A percentile compares a stretch with the other conserved stretches of the same genome.
These are phyloP conservation scores for Nysson spinosus DNA, from an alignment of 2,888 invertebrate species.

Conservation along the genomic window DNA sequence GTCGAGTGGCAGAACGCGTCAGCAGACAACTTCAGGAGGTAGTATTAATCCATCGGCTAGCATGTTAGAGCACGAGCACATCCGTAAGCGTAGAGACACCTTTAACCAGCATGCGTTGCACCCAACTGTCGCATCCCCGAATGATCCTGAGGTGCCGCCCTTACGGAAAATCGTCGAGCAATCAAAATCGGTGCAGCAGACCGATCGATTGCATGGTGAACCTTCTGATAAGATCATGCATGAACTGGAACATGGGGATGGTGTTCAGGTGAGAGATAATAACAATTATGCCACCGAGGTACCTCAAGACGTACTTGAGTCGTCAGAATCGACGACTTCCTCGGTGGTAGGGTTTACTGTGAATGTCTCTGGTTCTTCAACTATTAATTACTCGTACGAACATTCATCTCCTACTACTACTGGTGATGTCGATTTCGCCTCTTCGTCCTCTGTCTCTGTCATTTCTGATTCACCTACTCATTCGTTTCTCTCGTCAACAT, in stretches of 20 bases:
- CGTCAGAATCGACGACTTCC: slow-evolving; percentile 26
- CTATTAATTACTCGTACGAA: slow-evolving; percentile 50
- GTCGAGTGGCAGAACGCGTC: slow-evolving; percentile 79
- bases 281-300: slow-evolving; percentile 1
- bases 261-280: slow-evolving; percentile 15
- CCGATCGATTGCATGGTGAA: slow-evolving; percentile 56
- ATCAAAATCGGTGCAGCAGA: slow-evolving; percentile 22
- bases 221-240: slow-evolving; percentile 60
- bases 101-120: slow-evolving; percentile 80
- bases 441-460: slow-evolving; percentile 34
- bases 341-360: slow-evolving; percentile 21
- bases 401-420: slow-evolving; percentile 32
- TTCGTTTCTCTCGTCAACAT: slow-evolving; percentile 10
- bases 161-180: slow-evolving; percentile 9
- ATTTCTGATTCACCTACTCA: slow-evolving; percentile 21
- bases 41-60: slow-evolving; percentile 71
- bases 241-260: slow-evolving; percentile 51
- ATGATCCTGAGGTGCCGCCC: slow-evolving; percentile 22
- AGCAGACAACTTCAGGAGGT: slow-evolving; percentile 78
- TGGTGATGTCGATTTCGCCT: slow-evolving; percentile 30
- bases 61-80: slow-evolving; percentile 71
- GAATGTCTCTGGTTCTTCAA: slow-evolving; percentile 40
- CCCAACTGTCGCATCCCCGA: slow-evolving; percentile 66
- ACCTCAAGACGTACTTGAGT: slow-evolving; percentile 6
- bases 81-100: slow-evolving; percentile 85